Conservation (phyloP, 2,888 invertebrate species). For the Hydriomena furcata region DNA sequence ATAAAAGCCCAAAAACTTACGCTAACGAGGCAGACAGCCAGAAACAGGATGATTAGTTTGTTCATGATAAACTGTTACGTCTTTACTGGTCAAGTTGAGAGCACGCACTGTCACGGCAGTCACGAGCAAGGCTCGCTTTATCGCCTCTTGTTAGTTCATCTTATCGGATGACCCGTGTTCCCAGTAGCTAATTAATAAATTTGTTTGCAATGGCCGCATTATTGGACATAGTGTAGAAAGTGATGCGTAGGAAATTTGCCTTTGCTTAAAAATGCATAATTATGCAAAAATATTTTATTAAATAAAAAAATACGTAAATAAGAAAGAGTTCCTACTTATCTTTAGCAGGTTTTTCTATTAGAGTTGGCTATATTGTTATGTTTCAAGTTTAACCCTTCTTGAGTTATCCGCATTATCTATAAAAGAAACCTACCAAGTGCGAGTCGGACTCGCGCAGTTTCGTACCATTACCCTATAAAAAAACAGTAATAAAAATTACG, state of each 20-base stretch:
- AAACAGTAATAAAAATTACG: no score
- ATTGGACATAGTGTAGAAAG: neutral
- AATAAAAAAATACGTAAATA: no score
- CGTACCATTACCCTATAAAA: no score
- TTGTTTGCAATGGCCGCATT: constrained; percentile 29
- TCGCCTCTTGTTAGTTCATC: constrained; percentile 41
- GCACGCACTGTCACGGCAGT: constrained; percentile 42
- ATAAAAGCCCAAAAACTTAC: constrained; percentile 18
- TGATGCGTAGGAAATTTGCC: neutral
- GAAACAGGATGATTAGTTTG: constrained; percentile 56
- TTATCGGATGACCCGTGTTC: constrained; percentile 54
- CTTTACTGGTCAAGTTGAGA: constrained; percentile 38
- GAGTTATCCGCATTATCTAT: no score
- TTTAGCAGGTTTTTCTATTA: no score
- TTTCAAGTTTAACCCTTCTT: no score
- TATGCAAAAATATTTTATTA: no score
- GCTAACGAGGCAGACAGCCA: constrained; percentile 62
- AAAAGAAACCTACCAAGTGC: no score
- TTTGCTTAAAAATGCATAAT: no score
- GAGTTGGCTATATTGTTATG: no score
- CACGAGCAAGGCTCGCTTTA: constrained; percentile 37
- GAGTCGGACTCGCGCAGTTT: no score
- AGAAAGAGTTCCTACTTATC: no score
- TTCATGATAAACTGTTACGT: constrained; percentile 56
- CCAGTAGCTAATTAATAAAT: constrained; percentile 51